Conservation (phyloP, 2,797 vertebrate species). For the Acanthis flammea region DNA sequence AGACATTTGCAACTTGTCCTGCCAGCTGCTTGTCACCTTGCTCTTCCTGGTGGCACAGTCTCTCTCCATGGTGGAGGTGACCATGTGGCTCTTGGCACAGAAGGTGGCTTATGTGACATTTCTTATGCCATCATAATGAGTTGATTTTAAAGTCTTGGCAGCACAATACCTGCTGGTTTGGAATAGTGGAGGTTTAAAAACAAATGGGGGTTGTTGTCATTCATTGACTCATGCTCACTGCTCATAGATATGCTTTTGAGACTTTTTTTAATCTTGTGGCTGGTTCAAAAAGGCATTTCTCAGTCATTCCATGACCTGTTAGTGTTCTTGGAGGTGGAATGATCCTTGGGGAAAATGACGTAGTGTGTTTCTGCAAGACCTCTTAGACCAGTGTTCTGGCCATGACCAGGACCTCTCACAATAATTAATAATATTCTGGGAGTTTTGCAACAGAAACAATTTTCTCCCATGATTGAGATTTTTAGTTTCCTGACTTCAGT, state of each 20-base stretch:
- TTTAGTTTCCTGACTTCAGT: background rate
- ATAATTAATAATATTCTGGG: background rate
- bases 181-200: background rate
- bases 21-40: background rate
- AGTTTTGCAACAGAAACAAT: background rate
- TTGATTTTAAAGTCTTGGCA: background rate
- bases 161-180: background rate
- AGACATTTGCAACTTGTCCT: background rate
- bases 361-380: background rate
- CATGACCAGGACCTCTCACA: background rate
- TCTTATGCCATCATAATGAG: background rate
- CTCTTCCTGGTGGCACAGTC: background rate
- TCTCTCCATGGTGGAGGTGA: accelerated
- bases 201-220: background rate
- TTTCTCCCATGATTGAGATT: background rate
- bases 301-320: background rate
- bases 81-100: background rate
- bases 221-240: background rate
- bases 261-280: background rate
- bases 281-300: background rate
- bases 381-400: background rate
- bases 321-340: background rate
- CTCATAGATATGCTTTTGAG: background rate
- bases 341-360: background rate
- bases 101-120: background rate